Base-by-base conservation (phyloP, 2,888 invertebrate genomes). In the Drosophila leonis region DNA sequence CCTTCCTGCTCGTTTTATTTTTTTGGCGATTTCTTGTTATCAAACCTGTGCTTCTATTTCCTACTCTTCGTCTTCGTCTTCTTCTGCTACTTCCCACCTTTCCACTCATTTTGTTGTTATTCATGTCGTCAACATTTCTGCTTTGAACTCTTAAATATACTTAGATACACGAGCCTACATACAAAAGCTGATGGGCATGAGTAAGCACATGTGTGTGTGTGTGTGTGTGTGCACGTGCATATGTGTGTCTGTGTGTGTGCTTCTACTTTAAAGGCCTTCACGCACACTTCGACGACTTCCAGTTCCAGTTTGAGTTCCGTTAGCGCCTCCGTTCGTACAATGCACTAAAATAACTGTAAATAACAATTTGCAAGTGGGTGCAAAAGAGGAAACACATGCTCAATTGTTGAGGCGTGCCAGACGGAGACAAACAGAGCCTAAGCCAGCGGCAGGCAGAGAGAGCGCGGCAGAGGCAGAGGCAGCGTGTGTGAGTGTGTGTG, bases 321-420 rank as follows among this genome's bases (percentile, higher is more conserved):
- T 63, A 63, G 65, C 60, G 65, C 61, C 62, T 70, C 61, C 62
- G 55, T 62, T 68, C 85, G 65, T 68, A 75, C 75, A 84, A 89
- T 83, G 79, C 88, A 89, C 84, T 86, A 78, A 88, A 84, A 86
- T 90, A 87, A 90, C 82, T 76, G 89, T 83, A 90, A 90, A 90
- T 90, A 87, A 85, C 82, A 83, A 87, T 90, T 91, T 87, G 87
- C 82, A 82, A 83, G 79, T 80, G 90, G 80, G 81, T 82, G 90
- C 71, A 76, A 78, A 78, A 61, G 75, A 63, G 73, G 66, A 57
- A 63, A 75, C 87, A 80, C 74, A 71, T 48, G 64, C 72, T 65
- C 68, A 59, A 82, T 76, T 82, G 82, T 75, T 51, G 62, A 77
- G 76, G 88, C 80, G 75, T 78, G 77, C 56, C 76, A 75, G 66